Evolutionary conservation across 1,140 invertebrate genomes (phyloP).

Genomic region (Trichonephila inaurata): DNA sequence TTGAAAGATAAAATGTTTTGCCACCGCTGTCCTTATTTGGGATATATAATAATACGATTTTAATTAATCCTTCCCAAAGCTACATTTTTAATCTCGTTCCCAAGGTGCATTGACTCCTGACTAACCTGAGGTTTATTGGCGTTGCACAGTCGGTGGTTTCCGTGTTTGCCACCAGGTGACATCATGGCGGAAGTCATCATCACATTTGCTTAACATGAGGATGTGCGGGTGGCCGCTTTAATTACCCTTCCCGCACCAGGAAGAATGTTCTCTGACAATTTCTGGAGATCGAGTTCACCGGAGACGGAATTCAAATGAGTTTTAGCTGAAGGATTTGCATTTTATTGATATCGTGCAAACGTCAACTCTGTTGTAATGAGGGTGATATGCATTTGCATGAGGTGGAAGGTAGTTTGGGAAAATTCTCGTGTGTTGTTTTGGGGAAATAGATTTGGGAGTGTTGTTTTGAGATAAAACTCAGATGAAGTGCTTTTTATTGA

Average conservation of each 20-base stretch:
- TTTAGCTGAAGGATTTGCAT: too few species aligned
- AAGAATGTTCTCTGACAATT: neutral
- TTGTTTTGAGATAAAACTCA: too few species aligned
- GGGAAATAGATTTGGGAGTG: too few species aligned
- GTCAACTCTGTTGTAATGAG: too few species aligned
- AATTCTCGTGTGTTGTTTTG: too few species aligned
- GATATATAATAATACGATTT: neutral
- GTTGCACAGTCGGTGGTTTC: slow-evolving; percentile 11
- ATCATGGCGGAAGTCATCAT: slow-evolving; percentile 13
- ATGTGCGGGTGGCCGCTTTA: slow-evolving; percentile 1
- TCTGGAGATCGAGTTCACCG: neutral
- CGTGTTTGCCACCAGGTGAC: slow-evolving; percentile 23
- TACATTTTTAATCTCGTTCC: neutral
- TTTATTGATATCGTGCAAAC: too few species aligned
- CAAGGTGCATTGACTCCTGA: neutral
- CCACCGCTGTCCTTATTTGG: too few species aligned
- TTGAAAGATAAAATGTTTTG: too few species aligned
- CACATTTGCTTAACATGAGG: slow-evolving; percentile 14
- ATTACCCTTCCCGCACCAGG: neutral
- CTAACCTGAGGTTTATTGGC: neutral
- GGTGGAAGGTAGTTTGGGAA: too few species aligned
- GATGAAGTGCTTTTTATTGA: too few species aligned
- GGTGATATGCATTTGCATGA: too few species aligned
- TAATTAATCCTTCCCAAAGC: neutral
- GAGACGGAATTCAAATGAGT: too few species aligned